phyloP scores from a whole-genome alignment of 2,797 vertebrate genomes.

The Harpagifer antarcticus region DNA sequence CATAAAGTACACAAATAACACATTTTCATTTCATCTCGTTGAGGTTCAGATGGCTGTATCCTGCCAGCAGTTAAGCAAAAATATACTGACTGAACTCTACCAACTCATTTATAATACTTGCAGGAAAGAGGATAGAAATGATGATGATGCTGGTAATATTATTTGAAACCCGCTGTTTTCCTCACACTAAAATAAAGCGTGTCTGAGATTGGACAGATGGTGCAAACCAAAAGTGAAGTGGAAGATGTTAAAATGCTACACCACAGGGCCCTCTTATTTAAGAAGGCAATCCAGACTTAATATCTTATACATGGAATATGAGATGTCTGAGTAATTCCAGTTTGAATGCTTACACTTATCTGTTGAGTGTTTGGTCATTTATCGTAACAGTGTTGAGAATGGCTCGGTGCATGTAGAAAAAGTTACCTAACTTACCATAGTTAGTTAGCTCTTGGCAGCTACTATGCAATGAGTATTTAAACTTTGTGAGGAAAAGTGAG shows the following conservation, averaged over 20 bases:
- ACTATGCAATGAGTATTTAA: neutral
- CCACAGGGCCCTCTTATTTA: conserved; percentile 10
- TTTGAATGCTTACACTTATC: neutral
- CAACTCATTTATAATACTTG: neutral
- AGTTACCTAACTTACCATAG: neutral
- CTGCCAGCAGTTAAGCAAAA: conserved; percentile 5
- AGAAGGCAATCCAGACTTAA: neutral
- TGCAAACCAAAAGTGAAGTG: conserved; percentile 18
- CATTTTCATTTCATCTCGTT: conserved; percentile 28
- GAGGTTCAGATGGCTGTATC: conserved; percentile 29
- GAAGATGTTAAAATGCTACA: conserved; percentile 12
- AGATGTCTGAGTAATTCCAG: conserved; percentile 7
- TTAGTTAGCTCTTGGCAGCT: neutral
- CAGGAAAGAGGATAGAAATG: conserved; percentile 10
- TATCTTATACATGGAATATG: conserved; percentile 1
- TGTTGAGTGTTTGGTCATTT: neutral
- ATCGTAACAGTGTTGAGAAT: neutral
- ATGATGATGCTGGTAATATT: neutral
- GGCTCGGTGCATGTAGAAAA: neutral
- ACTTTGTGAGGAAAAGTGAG: conserved; percentile 16
- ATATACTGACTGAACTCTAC: conserved; percentile 6
- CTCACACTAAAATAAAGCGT: neutral
- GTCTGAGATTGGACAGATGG: conserved; percentile 12
- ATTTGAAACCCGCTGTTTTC: conserved; percentile 7
- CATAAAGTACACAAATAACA: neutral